phyloP scores from a whole-genome alignment of 2,888 invertebrate genomes.

The Tipula confusa region DNA sequence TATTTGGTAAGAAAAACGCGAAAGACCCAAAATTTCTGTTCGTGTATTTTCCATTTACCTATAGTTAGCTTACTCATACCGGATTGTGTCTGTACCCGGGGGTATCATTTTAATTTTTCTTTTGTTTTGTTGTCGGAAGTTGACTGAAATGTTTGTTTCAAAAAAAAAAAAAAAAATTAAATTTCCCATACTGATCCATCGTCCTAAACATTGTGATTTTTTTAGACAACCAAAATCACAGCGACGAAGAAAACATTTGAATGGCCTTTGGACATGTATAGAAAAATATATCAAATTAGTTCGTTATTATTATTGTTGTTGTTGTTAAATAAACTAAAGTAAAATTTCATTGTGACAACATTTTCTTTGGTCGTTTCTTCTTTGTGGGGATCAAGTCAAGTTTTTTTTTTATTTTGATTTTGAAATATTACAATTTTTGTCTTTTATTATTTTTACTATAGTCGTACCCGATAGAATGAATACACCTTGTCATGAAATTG shows the following conservation, averaged over 20 bases:
- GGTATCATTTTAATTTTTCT: neutral
- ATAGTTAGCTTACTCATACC: neutral
- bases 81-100: neutral
- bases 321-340: neutral
- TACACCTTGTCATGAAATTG: neutral
- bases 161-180: neutral
- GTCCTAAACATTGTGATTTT: neutral
- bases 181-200: neutral
- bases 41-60: neutral
- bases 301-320: neutral
- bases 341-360: neutral
- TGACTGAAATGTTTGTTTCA: neutral
- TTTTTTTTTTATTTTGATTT: slow-evolving; percentile 25
- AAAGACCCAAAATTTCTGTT: neutral
- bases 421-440: neutral
- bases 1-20: neutral
- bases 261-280: neutral
- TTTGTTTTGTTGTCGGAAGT: neutral
- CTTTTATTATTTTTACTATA: neutral
- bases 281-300: neutral
- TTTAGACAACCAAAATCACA: neutral
- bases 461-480: neutral
- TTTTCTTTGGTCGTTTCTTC: neutral
- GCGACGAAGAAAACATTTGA: neutral
- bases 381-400: neutral